Evolutionary conservation across 2,113 vertebrate species (phyloP), one percentile per base, ranked within the genome.

Genomic region (Promerops cafer): DNA sequence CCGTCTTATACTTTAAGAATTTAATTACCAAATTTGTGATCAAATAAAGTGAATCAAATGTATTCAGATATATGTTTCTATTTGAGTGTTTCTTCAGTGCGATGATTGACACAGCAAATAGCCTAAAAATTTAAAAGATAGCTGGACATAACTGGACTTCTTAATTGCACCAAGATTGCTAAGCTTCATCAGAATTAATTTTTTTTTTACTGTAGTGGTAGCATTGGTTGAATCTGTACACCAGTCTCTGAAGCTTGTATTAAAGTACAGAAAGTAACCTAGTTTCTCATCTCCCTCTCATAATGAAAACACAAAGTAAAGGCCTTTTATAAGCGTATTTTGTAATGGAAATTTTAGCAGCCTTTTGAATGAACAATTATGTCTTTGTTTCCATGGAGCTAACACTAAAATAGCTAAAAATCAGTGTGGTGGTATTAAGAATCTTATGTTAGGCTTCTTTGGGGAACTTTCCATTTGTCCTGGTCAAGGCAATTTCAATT

Each of bases 311-410:
- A 88, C 47, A 35, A 93, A 96, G 37, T 83, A 64, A 87, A 92
- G 71, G 66, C 70, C 74, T 95, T 95, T 95, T 92, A 49, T 90
- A 86, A 94, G 37, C 0, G 0, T 93, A 86, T 97, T 95, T 96
- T 94, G 94, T 95, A 93, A 97, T 95, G 94, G 92, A 97, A 94
- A 95, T 93, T 96, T 95, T 90, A 93, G 54, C 75, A 77, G 88
- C 75, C 59, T 83, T 93, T 92, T 94, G 79, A 95, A 65, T 90
- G 79, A 96, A 90, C 70, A 90, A 79, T 94, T 95, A 85, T 93
- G 90, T 68, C 92, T 93, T 96, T 96, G 95, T 97, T 96, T 97
- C 96, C 92, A 95, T 97, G 95, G 96, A 94, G 85, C 92, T 96
- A 68, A 56, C 56, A 56, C 5, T 1, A 75, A 93, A 96, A 95